Percentiles rank a stretch among this genome's conserved stretches.
phyloP scores from a whole-genome alignment of 30 jellyfish, hydroid and myxozoan species.

The Sanderia malayensis region DNA sequence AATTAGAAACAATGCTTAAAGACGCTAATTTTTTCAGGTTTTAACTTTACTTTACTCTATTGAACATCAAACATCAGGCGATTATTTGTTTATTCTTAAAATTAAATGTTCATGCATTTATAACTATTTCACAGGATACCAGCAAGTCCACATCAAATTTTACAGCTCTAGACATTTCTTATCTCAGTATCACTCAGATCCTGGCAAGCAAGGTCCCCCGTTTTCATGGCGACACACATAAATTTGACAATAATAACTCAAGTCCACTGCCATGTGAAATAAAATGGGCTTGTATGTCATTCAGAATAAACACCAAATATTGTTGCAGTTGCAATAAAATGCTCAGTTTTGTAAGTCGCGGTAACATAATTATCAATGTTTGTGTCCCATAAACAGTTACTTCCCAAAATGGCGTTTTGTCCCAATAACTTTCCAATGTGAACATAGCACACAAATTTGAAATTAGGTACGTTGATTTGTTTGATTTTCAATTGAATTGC shows the following conservation, averaged over 20 bases:
- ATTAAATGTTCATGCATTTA: too few species aligned
- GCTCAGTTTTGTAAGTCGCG: slow-evolving; percentile 12
- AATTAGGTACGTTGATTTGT: slow-evolving; percentile 25
- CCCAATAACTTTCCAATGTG: slow-evolving; percentile 45
- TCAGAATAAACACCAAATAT: slow-evolving; percentile 37
- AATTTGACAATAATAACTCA: too few species aligned
- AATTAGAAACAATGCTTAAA: too few species aligned
- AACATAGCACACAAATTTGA: slow-evolving; percentile 41
- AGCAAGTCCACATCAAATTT: too few species aligned
- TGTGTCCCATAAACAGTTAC: slow-evolving; percentile 58
- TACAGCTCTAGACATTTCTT: neutral
- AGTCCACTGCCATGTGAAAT: neutral
- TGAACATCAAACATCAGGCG: too few species aligned
- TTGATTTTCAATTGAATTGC: slow-evolving; percentile 28
- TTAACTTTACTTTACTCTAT: too few species aligned
- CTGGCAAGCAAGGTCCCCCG: neutral
- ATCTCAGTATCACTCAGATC: too few species aligned
- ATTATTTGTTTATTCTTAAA: too few species aligned
- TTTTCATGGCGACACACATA: too few species aligned
- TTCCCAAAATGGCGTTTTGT: slow-evolving; percentile 31
- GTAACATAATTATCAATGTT: slow-evolving; percentile 35
- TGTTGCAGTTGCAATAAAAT: slow-evolving; percentile 35
- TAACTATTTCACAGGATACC: neutral
- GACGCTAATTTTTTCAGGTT: too few species aligned
- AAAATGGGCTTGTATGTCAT: neutral